phyloP scores from a whole-genome alignment of 2,888 invertebrate species.

The Stenurella melanura region DNA sequence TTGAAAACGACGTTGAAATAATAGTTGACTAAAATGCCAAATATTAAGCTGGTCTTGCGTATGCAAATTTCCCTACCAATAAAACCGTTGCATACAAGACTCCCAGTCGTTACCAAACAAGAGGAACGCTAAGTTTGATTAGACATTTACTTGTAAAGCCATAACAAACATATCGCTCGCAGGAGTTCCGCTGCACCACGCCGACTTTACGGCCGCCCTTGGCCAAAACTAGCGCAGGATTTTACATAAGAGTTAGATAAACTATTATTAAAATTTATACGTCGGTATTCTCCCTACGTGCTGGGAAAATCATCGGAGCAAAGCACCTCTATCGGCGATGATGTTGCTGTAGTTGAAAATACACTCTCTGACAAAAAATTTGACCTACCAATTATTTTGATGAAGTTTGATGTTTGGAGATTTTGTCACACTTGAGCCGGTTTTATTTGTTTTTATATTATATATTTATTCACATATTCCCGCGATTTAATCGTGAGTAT shows the following conservation, averaged over 20 bases:
- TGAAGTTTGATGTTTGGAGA: no score
- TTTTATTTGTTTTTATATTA: no score
- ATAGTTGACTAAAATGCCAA: neutral
- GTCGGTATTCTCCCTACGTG: neutral
- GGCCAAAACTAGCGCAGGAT: slow-evolving; percentile 42
- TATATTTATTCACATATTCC: no score
- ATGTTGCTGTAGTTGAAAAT: neutral
- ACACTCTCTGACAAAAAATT: no score
- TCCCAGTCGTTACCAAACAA: neutral
- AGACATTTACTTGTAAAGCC: slow-evolving; percentile 17
- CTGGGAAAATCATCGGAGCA: neutral
- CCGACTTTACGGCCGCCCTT: slow-evolving; percentile 46
- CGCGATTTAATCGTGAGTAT: no score
- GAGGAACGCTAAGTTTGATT: slow-evolving; percentile 3
- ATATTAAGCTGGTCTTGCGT: neutral
- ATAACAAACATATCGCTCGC: slow-evolving; percentile 23
- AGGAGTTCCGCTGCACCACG: slow-evolving; percentile 38
- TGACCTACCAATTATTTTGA: no score
- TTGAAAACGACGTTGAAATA: no score
- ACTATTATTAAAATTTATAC: slow-evolving; percentile 11
- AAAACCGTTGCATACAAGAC: neutral
- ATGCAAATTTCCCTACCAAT: neutral
- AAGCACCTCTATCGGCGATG: neutral
- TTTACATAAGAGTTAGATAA: slow-evolving; percentile 26
- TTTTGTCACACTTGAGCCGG: no score